phyloP scores from a whole-genome alignment of 2,113 vertebrate species.

The Anguilla japonica region DNA sequence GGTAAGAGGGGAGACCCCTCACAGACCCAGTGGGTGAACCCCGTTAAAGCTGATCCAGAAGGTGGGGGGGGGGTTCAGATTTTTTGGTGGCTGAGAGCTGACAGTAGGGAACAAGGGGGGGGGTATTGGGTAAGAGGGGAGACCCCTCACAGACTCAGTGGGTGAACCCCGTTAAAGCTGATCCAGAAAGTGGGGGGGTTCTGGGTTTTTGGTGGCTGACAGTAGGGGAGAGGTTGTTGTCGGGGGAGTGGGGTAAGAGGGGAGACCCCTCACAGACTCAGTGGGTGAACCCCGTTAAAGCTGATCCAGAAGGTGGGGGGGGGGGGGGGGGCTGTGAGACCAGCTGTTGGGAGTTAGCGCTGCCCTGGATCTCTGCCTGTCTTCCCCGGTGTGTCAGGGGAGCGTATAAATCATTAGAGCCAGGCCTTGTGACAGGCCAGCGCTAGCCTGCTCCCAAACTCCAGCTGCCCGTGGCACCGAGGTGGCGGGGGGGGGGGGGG shows the following conservation, averaged over 20 bases:
- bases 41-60: slow-evolving; percentile 32
- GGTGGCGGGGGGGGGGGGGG: slow-evolving; percentile 62
- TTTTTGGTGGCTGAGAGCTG: too few species aligned
- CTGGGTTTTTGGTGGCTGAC: neutral
- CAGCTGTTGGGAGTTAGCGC: slow-evolving; percentile 73
- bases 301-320: slow-evolving; percentile 24
- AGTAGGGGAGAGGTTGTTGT: neutral
- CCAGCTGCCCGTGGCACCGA: slow-evolving; percentile 64
- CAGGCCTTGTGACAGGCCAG: slow-evolving; percentile 65
- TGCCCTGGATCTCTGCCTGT: slow-evolving; percentile 7
- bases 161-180: slow-evolving; percentile 26
- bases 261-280: neutral
- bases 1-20: neutral
- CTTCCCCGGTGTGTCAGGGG: slow-evolving; percentile 42
- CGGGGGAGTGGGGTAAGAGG: neutral
- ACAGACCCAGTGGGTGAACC: neutral
- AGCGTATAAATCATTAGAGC: slow-evolving; percentile 73
- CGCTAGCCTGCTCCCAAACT: slow-evolving; percentile 60
- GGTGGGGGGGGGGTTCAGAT: neutral
- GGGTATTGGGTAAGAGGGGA: neutral
- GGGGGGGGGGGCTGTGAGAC: slow-evolving; percentile 49
- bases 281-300: slow-evolving; percentile 17
- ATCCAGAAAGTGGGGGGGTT: slow-evolving; percentile 21
- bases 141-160: neutral
- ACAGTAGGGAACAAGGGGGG: slow-evolving; percentile 25